A percentile compares a stretch with the other conserved stretches of the same genome.
phyloP scores from a whole-genome alignment of 1,140 invertebrate species.

The Phthorimaea operculella region DNA sequence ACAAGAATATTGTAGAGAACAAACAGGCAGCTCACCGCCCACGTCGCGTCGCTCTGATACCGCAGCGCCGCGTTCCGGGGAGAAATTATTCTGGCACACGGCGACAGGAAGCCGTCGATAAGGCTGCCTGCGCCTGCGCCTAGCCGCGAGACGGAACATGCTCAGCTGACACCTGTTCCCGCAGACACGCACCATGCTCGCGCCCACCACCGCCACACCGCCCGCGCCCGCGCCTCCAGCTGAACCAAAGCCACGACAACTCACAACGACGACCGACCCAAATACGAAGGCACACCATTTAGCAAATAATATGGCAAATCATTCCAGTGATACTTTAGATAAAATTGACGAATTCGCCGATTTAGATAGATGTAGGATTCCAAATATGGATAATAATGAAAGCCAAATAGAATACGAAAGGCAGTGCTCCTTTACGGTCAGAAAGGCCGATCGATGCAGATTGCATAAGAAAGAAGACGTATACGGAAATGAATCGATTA shows the following conservation, averaged over 20 bases:
- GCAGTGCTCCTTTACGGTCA: constrained; percentile 24
- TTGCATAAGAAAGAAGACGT: constrained; percentile 41
- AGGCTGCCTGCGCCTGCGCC: constrained; percentile 23
- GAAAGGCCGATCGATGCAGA: constrained; percentile 20
- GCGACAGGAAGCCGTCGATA: constrained; percentile 56
- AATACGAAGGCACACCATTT: background rate
- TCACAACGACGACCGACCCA: background rate
- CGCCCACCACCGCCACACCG: background rate
- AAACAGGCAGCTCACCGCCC: constrained; percentile 48
- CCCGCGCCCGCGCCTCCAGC: background rate
- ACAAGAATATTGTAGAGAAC: constrained; percentile 59
- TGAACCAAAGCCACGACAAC: background rate
- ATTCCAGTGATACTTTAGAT: constrained; percentile 46
- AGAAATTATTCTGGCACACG: constrained; percentile 60
- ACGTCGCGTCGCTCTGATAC: constrained; percentile 48
- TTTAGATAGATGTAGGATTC: constrained; percentile 51
- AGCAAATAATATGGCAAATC: constrained; percentile 32
- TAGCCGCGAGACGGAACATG: constrained; percentile 20
- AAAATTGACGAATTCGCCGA: constrained; percentile 45
- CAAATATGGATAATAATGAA: constrained; percentile 33
- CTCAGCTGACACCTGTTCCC: constrained; percentile 30
- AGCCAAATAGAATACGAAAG: constrained; percentile 35
- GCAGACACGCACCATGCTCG: background rate
- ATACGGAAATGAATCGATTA: constrained; percentile 52
- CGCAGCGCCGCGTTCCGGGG: constrained; percentile 48